Percentiles rank a stretch among this genome's conserved stretches.
Evolutionary conservation across 2,888 invertebrate genomes (phyloP).

Genomic region (Scaptomyza caliginosa): DNA sequence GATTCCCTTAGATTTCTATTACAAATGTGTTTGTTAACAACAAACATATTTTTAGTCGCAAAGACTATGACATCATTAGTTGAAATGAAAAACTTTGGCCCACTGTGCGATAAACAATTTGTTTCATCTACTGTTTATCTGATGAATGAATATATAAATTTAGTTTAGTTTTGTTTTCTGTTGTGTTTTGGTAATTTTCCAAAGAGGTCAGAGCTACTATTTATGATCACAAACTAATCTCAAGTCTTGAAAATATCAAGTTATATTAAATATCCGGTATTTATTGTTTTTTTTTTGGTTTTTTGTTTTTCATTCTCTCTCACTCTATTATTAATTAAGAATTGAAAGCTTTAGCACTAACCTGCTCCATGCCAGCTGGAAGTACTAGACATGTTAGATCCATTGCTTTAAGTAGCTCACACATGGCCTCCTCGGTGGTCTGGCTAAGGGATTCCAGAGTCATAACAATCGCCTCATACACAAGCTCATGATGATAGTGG

Average conservation of each 20-base stretch:
- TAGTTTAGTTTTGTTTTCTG: not conserved
- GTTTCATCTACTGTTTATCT: not conserved
- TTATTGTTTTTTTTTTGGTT: not conserved
- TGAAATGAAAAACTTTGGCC: no score
- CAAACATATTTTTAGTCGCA: no score
- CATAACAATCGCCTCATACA: slow-evolving; percentile 95
- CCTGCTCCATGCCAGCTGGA: slow-evolving; percentile 94
- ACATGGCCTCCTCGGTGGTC: slow-evolving; percentile 91
- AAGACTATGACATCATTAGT: no score
- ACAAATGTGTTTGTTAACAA: no score
- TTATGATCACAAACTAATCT: slow-evolving; percentile 4
- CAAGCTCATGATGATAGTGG: slow-evolving; percentile 97
- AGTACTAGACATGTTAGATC: slow-evolving; percentile 90
- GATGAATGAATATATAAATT: not conserved
- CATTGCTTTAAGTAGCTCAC: slow-evolving; percentile 91
- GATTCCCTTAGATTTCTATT: no score
- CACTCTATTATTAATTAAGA: no score
- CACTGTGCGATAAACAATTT: not conserved
- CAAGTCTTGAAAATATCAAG: not conserved
- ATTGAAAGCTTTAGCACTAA: no score
- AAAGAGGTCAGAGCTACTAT: slow-evolving; percentile 20
- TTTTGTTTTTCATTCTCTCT: no score
- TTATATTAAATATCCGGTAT: not conserved
- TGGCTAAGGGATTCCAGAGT: slow-evolving; percentile 93
- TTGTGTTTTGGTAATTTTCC: slow-evolving; percentile 16